Percentiles rank a stretch among this genome's conserved stretches.
Conservation (phyloP, 2,797 vertebrate genomes). For the Anabas testudineus region DNA sequence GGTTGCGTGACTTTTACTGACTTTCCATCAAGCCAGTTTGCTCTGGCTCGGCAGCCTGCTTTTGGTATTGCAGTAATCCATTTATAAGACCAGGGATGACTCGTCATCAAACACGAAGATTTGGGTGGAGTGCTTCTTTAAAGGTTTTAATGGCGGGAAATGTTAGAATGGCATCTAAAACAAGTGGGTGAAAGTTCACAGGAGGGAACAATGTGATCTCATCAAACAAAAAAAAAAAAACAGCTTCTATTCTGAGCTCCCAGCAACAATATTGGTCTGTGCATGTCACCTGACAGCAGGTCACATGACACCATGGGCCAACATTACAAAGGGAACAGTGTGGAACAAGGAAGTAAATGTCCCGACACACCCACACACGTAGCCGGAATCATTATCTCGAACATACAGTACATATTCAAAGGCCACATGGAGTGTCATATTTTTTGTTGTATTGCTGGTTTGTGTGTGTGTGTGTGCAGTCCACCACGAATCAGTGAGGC, state of each 20-base stretch:
- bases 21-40: background rate
- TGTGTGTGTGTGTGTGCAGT: background rate
- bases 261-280: background rate
- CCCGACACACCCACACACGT: background rate
- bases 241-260: background rate
- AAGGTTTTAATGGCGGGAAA: slow-evolving; percentile 1
- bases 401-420: background rate
- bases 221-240: background rate
- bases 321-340: background rate
- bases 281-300: slow-evolving; percentile 13
- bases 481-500: no score
- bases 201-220: slow-evolving; percentile 13
- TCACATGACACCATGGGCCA: background rate
- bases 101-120: background rate
- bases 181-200: slow-evolving; percentile 40
- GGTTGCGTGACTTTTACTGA: no score
- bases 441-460: background rate
- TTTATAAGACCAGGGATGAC: no score
- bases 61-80: background rate
- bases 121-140: background rate
- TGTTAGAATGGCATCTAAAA: background rate
- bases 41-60: background rate
- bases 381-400: background rate
- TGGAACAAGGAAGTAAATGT: background rate
- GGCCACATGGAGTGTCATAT: background rate